phyloP scores from a whole-genome alignment of 2,113 vertebrate species.

The Scomber colias region DNA sequence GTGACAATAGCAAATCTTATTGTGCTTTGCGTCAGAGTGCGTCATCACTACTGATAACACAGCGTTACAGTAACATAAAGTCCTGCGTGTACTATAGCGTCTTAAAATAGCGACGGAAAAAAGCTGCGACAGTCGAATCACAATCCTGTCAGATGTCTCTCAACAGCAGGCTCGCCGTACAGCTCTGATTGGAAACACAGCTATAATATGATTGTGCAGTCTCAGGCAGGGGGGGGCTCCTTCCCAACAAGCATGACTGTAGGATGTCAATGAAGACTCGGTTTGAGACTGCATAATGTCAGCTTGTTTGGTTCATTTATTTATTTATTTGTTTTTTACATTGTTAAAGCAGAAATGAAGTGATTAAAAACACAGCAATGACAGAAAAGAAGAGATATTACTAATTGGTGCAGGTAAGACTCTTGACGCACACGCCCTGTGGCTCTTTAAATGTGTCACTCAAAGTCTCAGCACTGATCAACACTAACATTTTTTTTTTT shows the following conservation, averaged over 20 bases:
- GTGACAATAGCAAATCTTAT: slow-evolving; percentile 28
- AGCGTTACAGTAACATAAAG: slow-evolving; percentile 27
- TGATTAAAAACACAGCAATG: slow-evolving; percentile 23
- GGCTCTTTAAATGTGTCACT: slow-evolving; percentile 34
- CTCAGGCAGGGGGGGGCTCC: not conserved
- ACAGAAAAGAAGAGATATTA: not conserved
- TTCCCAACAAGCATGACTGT: slow-evolving; percentile 54
- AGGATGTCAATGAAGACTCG: slow-evolving; percentile 70
- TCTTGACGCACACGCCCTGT: not conserved
- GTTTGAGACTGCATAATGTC: slow-evolving; percentile 34
- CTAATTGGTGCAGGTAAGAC: slow-evolving; percentile 30
- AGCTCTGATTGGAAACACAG: slow-evolving; percentile 65
- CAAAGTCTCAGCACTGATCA: not conserved
- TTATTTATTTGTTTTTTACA: slow-evolving; percentile 16
- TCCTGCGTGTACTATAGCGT: slow-evolving; percentile 41
- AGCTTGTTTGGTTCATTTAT: slow-evolving; percentile 29
- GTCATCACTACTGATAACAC: slow-evolving; percentile 49
- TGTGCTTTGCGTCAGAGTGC: slow-evolving; percentile 26
- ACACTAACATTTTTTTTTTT: too few relatives aligned
- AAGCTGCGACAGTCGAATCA: slow-evolving; percentile 15
- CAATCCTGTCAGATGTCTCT: slow-evolving; percentile 52
- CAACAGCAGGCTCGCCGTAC: slow-evolving; percentile 63
- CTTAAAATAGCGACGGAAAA: slow-evolving; percentile 62
- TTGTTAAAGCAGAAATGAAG: slow-evolving; percentile 28
- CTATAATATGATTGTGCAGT: slow-evolving; percentile 15